Conservation (phyloP, 2,113 vertebrate genomes). For the Chamaetylas fuelleborni region DNA sequence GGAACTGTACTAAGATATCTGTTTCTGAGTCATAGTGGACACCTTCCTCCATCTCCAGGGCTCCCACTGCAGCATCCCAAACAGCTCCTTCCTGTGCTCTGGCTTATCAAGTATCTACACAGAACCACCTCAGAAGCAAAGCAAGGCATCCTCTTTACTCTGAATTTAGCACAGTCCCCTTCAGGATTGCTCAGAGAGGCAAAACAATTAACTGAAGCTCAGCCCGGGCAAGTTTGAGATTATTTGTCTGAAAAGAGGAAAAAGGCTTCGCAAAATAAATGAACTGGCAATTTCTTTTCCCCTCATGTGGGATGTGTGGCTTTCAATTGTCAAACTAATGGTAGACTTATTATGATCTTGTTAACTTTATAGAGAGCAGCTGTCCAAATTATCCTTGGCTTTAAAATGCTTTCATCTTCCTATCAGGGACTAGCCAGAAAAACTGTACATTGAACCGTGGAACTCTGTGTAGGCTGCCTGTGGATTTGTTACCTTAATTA, state of each 20-base stretch:
- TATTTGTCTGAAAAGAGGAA: neutral
- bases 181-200: neutral
- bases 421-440: neutral
- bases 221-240: neutral
- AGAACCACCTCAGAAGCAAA: neutral
- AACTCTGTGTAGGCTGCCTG: neutral
- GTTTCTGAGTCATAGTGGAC: neutral
- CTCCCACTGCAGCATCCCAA: neutral
- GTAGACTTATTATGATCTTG: neutral
- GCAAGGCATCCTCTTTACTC: neutral
- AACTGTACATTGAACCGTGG: neutral
- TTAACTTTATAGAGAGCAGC: neutral
- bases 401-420: neutral
- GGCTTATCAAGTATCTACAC: neutral
- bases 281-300: neutral
- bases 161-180: neutral
- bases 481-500: slow-evolving; percentile 34
- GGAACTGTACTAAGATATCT: neutral
- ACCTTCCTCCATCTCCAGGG: neutral
- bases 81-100: neutral
- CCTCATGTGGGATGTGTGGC: neutral
- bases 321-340: neutral
- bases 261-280: neutral
- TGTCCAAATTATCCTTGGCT: neutral
- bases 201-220: slow-evolving; percentile 1